phyloP scores from a whole-genome alignment of 2,797 vertebrate genomes.

The Oreochromis grahami region DNA sequence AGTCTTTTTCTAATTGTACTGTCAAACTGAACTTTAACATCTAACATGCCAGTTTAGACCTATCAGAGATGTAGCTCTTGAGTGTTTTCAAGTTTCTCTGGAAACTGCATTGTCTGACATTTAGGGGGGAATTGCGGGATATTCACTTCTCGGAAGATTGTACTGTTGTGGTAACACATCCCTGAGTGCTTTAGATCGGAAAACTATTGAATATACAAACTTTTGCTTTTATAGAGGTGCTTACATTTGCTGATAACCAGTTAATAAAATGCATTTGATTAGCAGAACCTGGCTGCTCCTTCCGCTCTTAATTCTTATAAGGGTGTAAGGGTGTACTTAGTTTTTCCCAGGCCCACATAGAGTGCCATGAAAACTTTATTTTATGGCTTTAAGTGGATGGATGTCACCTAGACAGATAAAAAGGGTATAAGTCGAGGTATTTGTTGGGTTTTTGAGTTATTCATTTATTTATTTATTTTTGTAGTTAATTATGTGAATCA shows the following conservation, averaged over 20 bases:
- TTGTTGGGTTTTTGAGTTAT: not conserved
- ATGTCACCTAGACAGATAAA: not conserved
- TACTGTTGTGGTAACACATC: not conserved
- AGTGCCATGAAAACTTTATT: not conserved
- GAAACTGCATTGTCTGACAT: not conserved
- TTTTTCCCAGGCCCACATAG: not conserved
- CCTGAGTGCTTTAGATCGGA: not conserved
- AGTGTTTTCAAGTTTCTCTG: not conserved
- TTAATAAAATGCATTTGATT: not conserved
- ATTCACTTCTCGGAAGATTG: not conserved
- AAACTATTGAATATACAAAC: not conserved
- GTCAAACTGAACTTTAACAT: not conserved
- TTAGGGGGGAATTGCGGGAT: rapidly evolving
- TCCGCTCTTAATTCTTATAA: not conserved
- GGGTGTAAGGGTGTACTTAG: not conserved
- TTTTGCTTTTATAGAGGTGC: not conserved
- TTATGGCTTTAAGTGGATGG: not conserved
- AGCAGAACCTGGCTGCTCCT: not conserved
- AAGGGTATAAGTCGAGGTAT: not conserved
- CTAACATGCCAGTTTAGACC: not conserved
- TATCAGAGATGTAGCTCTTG: not conserved
- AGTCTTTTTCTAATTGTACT: not conserved
- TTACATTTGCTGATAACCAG: not conserved
- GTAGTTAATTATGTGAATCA: not conserved
- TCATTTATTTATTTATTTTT: not conserved